Conservation (phyloP, 2,797 vertebrate genomes). For the Betta splendens region DNA sequence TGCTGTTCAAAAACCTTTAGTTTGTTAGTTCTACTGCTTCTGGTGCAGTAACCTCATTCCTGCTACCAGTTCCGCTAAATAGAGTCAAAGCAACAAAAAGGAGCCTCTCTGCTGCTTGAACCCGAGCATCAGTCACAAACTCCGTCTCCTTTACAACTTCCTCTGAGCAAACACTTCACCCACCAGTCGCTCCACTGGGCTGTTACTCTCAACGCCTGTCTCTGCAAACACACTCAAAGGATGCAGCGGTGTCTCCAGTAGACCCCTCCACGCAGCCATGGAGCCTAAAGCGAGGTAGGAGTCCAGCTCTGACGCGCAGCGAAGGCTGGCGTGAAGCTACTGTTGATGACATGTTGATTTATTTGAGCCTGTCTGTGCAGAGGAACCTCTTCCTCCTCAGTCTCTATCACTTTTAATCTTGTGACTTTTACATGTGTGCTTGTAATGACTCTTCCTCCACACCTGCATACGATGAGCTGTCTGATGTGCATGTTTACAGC, state of each 20-base stretch:
- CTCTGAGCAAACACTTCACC: constrained; percentile 52
- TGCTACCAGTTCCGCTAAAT: background rate
- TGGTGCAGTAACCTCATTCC: no score
- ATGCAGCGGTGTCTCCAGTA: constrained; percentile 2
- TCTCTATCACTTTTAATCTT: no score
- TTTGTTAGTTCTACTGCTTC: no score
- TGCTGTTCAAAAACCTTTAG: no score
- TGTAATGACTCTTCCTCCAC: no score
- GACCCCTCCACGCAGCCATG: constrained; percentile 28
- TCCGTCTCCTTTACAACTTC: constrained; percentile 17
- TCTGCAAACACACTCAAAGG: background rate
- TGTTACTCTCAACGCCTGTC: background rate
- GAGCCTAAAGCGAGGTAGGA: constrained; percentile 58
- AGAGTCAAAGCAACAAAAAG: background rate
- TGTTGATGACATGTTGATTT: no score
- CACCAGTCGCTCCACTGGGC: constrained; percentile 8
- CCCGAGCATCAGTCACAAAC: constrained; percentile 7
- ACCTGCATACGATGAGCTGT: no score
- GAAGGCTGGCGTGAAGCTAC: no score
- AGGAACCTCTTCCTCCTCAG: no score
- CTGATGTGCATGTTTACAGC: no score
- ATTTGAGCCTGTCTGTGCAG: no score
- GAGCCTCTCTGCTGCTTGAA: background rate
- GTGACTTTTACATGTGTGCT: no score
- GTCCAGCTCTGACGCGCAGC: background rate